Base-by-base conservation (phyloP, 2,888 invertebrate species). In the Vannuccia rotundouncinata region DNA sequence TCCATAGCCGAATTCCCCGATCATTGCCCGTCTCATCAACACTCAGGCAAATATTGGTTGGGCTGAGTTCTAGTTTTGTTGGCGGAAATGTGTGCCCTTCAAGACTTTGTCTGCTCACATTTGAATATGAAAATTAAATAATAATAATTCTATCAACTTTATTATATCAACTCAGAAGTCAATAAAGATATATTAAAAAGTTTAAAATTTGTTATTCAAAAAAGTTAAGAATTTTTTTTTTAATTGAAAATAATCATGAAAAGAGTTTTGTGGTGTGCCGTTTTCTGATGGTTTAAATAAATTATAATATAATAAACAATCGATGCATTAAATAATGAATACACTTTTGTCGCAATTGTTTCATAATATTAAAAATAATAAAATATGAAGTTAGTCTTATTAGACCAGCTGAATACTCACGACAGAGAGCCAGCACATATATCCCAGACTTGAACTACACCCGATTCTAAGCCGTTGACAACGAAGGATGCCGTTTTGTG, bases 41-140 rank as follows among this genome's bases (percentile, higher is more conserved):
- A 22, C 66, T 66, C 22, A 66, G 66, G 66, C 66, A 66, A 22
- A 66, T 66, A 22, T 66, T 66, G 22, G 66, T 66, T 5, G 5
- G 2, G 25, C 66, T 66, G 2, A 66, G 22, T 66, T 66, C 66
- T 22, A 66, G 5, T 22, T 66, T 66, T 66, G 66, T 66, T 17
- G 66, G 66, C 66, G 66, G 66, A 66, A 66, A 66, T 27, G 13
- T 66, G 66, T 66, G 66, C 13, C 66, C 66, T 66, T 66, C 66
- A 22, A 66, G 66, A 27, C 22, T 66, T 17, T 13, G 22, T 66
- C 66, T 66, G 45, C n/a, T n/a, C n/a, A n/a, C n/a, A n/a, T n/a
- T n/a, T n/a, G n/a, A n/a, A n/a, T n/a, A n/a, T n/a, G n/a, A n/a
- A n/a, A n/a, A n/a, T n/a, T n/a, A n/a, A n/a, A n/a, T n/a, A n/a